phyloP scores from a whole-genome alignment of 2,113 vertebrate genomes.

The Bubo blakistoni region DNA sequence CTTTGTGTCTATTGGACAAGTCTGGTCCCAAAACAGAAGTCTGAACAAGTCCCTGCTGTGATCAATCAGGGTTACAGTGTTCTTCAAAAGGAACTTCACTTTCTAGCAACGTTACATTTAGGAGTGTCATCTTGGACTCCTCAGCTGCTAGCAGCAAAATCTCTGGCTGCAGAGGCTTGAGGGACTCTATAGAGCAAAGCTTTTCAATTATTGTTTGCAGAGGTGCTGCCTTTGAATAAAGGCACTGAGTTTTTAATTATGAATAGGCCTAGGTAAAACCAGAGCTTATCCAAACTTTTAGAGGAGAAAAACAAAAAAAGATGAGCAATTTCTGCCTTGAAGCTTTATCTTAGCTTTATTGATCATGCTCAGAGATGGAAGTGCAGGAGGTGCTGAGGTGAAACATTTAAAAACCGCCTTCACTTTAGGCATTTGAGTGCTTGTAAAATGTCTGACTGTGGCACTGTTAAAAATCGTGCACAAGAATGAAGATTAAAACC shows the following conservation, averaged over 20 bases:
- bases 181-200: background rate
- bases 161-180: background rate
- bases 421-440: background rate
- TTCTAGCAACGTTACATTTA: background rate
- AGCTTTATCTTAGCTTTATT: background rate
- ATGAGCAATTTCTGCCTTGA: background rate
- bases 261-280: background rate
- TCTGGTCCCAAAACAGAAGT: background rate
- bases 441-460: background rate
- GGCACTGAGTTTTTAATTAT: background rate
- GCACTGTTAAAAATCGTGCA: background rate
- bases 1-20: background rate
- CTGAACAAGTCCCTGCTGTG: background rate
- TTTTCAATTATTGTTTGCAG: background rate
- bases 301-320: background rate
- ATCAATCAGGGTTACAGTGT: background rate
- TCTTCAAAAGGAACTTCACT: background rate
- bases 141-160: background rate
- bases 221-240: background rate
- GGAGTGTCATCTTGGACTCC: background rate
- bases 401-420: background rate
- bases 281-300: background rate
- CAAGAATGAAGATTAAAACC: background rate
- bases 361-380: background rate
- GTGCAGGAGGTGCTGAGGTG: background rate